Conservation (phyloP, 2,113 vertebrate genomes). For the Mustelus asterias region DNA sequence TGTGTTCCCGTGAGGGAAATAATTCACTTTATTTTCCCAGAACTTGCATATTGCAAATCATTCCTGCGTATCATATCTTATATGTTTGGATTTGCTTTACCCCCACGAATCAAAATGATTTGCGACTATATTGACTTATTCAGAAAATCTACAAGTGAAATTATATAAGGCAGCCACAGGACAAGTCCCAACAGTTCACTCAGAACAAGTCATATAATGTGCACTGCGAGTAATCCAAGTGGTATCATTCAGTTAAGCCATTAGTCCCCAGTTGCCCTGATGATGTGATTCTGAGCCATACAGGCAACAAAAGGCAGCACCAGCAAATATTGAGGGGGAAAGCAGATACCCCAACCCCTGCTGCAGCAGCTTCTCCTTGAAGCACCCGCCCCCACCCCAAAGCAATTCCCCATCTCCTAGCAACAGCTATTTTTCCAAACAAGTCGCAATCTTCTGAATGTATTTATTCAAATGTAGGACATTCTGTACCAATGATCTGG, state of each 20-base stretch:
- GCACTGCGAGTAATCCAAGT: neutral
- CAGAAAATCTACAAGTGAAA: neutral
- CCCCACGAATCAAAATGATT: neutral
- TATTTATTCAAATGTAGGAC: neutral
- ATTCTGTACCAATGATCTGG: neutral
- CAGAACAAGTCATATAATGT: neutral
- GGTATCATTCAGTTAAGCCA: neutral
- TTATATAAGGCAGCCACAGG: neutral
- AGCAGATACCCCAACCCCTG: neutral
- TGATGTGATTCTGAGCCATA: neutral
- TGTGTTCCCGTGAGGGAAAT: neutral
- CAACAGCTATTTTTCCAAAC: neutral
- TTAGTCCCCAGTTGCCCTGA: neutral
- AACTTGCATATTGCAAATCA: neutral
- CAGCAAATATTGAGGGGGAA: neutral
- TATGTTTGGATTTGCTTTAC: neutral
- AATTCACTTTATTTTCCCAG: neutral
- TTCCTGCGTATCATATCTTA: neutral
- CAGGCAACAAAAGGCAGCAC: neutral
- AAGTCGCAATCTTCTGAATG: neutral
- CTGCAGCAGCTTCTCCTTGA: neutral
- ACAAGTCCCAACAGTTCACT: neutral
- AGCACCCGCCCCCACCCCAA: neutral
- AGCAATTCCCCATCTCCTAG: neutral
- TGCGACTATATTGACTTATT: neutral